Base-by-base conservation (phyloP, 2,797 vertebrate genomes). In the Phrynocephalus forsythii region DNA sequence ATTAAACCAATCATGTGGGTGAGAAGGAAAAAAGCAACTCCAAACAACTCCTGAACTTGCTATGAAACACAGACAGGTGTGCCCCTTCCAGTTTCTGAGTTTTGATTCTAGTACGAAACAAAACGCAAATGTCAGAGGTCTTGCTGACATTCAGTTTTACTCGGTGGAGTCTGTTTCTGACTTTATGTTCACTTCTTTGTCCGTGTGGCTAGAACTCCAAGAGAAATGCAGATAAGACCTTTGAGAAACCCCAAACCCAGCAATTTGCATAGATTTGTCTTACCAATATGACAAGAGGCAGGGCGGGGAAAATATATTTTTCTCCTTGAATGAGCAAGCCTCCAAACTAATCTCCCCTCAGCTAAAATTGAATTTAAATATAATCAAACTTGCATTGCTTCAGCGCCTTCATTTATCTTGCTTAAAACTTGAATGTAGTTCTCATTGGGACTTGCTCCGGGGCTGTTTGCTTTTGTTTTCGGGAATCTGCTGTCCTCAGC, bases 271-370 rank as follows among this genome's bases (percentile, higher is more conserved):
- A 60, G 48, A 87, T 83, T 87, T 56, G 2, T 85, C 71, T 88
- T 80, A 80, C 56, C 44, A 83, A 82, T 85, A 82, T 69, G 63
- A 60, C n/a, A 80, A 38, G 50, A 77, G 71, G 83, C 33, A 7
- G 30, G 44, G 44, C 5, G 79, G 77, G 79, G 33, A 84, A 20
- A 72, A 84, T 89, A 16, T 73, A 67, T 77, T 76, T 91, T 93
- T 94, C n/a, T 86, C 56, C 93, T 94, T 82, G 86, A 89, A 89
- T 86, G 6, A 88, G 71, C 6, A 0, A 20, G 84, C 52, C n/a
- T 94, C 91, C 75, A 92, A 95, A 94, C 94, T 90, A 90, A 92
- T 94, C 86, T 92, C 8, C 84, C 87, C 92, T 92, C 87, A 86
- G 75, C 67, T 91, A 69, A 87, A 84, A 92, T 68, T 79, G 87